Evolutionary conservation across 2,113 vertebrate genomes (phyloP).

Genomic region (Sakesphorus luctuosus): DNA sequence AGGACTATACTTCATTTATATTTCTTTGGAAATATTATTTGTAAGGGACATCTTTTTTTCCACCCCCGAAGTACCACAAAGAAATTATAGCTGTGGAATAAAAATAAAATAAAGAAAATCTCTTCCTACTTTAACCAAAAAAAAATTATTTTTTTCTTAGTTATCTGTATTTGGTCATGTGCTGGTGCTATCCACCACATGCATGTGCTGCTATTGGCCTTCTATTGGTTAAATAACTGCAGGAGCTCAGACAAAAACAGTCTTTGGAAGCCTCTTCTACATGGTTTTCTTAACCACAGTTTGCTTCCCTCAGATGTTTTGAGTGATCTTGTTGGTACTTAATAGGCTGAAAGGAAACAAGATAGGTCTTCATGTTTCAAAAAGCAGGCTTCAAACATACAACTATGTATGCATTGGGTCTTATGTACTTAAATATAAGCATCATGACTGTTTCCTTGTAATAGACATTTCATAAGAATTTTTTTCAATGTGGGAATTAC

Average conservation of each 20-base stretch:
- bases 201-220: neutral
- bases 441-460: slow-evolving; percentile 7
- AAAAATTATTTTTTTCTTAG: neutral
- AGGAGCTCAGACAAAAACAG: neutral
- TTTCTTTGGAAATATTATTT: neutral
- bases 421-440: neutral
- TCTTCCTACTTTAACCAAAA: neutral
- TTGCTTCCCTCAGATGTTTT: neutral
- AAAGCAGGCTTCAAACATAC: neutral
- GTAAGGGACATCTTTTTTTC: neutral
- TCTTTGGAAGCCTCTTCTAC: neutral
- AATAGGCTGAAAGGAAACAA: neutral
- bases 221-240: neutral
- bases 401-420: neutral
- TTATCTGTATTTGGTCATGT: neutral
- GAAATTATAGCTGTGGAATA: neutral
- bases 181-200: neutral
- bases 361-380: neutral
- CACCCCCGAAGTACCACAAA: neutral
- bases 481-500: slow-evolving; percentile 10
- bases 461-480: neutral
- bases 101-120: neutral
- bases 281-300: neutral
- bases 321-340: neutral
- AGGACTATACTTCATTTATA: neutral